Percentiles rank a stretch among this genome's conserved stretches.
Evolutionary conservation across 1,140 invertebrate genomes (phyloP).

Genomic region (Archivesica marissinica): DNA sequence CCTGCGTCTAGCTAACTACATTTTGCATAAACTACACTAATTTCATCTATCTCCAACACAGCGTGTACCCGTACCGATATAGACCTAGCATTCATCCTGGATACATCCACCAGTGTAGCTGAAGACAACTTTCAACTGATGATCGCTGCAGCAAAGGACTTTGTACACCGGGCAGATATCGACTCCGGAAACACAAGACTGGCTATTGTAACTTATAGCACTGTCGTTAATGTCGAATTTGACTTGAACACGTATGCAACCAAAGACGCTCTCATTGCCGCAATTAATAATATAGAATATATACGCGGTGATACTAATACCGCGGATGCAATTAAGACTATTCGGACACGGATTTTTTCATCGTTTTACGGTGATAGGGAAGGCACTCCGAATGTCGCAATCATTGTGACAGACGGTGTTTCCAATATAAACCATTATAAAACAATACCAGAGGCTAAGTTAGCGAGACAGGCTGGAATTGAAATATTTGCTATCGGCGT

Average conservation of each 20-base stretch:
- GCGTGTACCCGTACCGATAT: constrained; percentile 60
- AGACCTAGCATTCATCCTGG: constrained; percentile 79
- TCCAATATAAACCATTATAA: constrained; percentile 74
- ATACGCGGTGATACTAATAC: constrained; percentile 75
- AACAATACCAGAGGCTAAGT: constrained; percentile 73
- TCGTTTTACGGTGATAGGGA: constrained; percentile 71
- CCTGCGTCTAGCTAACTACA: no score
- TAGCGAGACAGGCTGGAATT: constrained; percentile 63
- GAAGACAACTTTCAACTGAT: constrained; percentile 72
- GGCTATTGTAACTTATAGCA: constrained; percentile 74
- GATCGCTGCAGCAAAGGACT: constrained; percentile 75
- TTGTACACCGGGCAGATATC: constrained; percentile 69
- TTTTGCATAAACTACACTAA: no score
- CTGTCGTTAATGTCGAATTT: constrained; percentile 68
- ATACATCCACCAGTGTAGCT: constrained; percentile 78
- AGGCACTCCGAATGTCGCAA: constrained; percentile 70
- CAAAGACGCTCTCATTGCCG: constrained; percentile 66
- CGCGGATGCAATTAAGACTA: constrained; percentile 69
- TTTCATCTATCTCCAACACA: constrained; percentile 7
- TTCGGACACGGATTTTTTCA: constrained; percentile 69
- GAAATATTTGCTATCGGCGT: constrained; percentile 77
- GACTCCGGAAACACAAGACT: constrained; percentile 70
- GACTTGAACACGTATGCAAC: constrained; percentile 67
- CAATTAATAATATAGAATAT: constrained; percentile 73
- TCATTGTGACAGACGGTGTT: constrained; percentile 77